Percentiles rank a stretch among this genome's conserved stretches.
Evolutionary conservation across 2,113 vertebrate species (phyloP).

Genomic region (Ardeotis arabs): DNA sequence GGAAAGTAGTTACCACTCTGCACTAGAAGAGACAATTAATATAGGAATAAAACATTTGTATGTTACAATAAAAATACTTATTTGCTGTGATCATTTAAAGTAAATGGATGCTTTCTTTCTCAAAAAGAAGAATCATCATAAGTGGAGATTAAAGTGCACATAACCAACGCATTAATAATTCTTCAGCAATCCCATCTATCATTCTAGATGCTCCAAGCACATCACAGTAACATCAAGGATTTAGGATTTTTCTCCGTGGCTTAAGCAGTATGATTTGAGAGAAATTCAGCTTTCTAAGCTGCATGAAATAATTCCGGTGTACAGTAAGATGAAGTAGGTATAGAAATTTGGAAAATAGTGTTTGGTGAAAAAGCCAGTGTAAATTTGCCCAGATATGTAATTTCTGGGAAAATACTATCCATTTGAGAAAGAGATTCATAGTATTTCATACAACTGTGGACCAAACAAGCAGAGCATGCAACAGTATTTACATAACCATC

Average conservation of each 20-base stretch:
- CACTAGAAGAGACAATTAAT: constrained; percentile 43
- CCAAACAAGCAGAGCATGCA: constrained; percentile 66
- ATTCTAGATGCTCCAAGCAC: constrained; percentile 13
- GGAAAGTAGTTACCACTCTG: constrained; percentile 65
- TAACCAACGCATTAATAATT: constrained; percentile 58
- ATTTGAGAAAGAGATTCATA: constrained; percentile 3
- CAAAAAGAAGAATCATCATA: constrained; percentile 21
- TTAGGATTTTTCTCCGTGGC: constrained; percentile 6
- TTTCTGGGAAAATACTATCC: constrained; percentile 25
- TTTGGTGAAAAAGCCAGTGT: constrained; percentile 9
- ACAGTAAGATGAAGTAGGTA: neutral
- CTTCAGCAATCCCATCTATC: constrained; percentile 44
- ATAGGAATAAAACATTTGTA: constrained; percentile 63
- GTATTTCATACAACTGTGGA: constrained; percentile 20
- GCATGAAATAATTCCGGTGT: constrained; percentile 50
- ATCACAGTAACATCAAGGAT: constrained; percentile 30
- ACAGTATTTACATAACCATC: constrained; percentile 56
- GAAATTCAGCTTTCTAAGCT: constrained; percentile 54
- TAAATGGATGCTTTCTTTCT: constrained; percentile 58
- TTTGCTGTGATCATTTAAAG: constrained; percentile 66
- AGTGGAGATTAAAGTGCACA: constrained; percentile 80
- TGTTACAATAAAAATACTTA: constrained; percentile 66
- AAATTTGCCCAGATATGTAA: constrained; percentile 20
- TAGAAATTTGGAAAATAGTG: neutral
- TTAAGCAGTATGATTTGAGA: constrained; percentile 29